These are phyloP conservation scores for Trisateles emortualis DNA, from an alignment of 2,888 invertebrate genomes.

Conservation along the genomic window DNA sequence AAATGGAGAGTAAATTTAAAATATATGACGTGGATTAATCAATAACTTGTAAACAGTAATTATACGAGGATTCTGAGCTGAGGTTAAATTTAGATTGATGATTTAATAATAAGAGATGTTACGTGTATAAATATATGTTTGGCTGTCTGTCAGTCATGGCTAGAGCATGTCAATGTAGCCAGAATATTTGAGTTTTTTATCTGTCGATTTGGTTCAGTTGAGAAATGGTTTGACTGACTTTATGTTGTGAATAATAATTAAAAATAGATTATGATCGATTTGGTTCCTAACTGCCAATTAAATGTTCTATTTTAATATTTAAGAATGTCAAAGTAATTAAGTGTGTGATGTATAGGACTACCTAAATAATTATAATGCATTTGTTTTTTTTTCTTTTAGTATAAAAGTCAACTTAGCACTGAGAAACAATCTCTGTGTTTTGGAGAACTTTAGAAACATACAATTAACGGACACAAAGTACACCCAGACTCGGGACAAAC, in stretches of 20 bases:
- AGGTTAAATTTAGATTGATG: slow-evolving; percentile 69
- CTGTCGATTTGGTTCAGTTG: slow-evolving; percentile 14
- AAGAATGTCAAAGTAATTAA: no score
- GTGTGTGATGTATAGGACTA: no score
- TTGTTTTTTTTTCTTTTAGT: no score
- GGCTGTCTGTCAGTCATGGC: slow-evolving; percentile 50
- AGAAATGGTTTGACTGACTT: neutral
- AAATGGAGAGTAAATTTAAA: slow-evolving; percentile 3
- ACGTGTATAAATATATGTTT: slow-evolving; percentile 56
- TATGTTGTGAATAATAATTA: slow-evolving; percentile 7
- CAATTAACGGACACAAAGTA: no score
- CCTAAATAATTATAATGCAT: no score
- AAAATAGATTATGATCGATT: neutral
- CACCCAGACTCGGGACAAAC: no score
- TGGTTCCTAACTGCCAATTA: neutral
- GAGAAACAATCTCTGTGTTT: no score
- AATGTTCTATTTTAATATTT: no score
- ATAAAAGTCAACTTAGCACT: no score
- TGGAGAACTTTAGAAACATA: no score
- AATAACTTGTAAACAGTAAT: slow-evolving; percentile 60
- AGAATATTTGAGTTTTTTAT: slow-evolving; percentile 16
- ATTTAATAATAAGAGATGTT: slow-evolving; percentile 69
- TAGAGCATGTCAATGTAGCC: slow-evolving; percentile 37
- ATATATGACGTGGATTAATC: slow-evolving; percentile 52
- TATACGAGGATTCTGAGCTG: slow-evolving; percentile 49